These are phyloP conservation scores for Fistularia commersonii DNA, from an alignment of 2,797 vertebrate genomes.

Conservation along the genomic window DNA sequence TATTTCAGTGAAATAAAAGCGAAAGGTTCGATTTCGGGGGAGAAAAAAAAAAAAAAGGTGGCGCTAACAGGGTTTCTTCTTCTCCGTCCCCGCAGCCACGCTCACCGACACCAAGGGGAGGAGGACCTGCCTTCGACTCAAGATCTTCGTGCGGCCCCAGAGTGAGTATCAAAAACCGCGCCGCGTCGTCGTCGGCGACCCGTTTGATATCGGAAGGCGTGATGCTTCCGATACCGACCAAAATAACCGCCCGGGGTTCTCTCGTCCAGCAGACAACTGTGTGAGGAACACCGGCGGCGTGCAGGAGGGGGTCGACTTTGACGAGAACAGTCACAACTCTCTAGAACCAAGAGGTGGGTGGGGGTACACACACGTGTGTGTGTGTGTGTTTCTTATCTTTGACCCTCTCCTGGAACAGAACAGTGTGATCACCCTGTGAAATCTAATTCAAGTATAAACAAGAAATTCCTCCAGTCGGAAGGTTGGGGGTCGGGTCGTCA, in stretches of 20 bases:
- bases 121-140: slow-evolving; percentile 91
- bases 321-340: slow-evolving; percentile 97
- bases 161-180: slow-evolving; percentile 91
- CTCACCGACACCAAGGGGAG: slow-evolving; percentile 87
- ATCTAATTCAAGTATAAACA: no score
- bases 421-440: no score
- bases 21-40: no score
- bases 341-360: slow-evolving; percentile 93
- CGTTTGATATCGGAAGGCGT: no score
- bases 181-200: slow-evolving; percentile 15
- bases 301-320: slow-evolving; percentile 96
- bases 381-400: slow-evolving; percentile 1
- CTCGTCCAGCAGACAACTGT: slow-evolving; percentile 86
- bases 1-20: neutral
- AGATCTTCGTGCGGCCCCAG: slow-evolving; percentile 93
- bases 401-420: no score
- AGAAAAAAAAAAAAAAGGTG: neutral
- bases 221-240: no score
- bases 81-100: slow-evolving; percentile 79
- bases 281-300: slow-evolving; percentile 88
- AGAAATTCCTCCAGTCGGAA: no score
- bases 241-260: no score
- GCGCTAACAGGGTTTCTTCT: slow-evolving; percentile 10
- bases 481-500: no score
- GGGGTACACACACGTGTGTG: neutral